Evolutionary conservation across 2,888 invertebrate species (phyloP).

Genomic region (Melinaea marsaeus): DNA sequence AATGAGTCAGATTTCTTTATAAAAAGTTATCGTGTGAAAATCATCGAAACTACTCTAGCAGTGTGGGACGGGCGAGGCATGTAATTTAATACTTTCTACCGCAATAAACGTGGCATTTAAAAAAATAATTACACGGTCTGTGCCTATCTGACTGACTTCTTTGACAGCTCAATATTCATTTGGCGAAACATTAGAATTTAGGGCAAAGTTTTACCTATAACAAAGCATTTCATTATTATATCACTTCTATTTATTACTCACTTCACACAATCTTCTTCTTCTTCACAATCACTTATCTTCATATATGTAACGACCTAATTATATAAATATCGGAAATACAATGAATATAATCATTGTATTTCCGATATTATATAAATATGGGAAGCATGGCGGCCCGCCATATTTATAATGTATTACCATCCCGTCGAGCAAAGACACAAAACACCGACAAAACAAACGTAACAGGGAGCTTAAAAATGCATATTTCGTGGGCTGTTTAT

Average conservation of each 20-base stretch:
- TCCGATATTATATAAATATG: no score
- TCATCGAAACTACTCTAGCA: conserved; percentile 43
- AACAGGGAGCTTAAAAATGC: conserved; percentile 45
- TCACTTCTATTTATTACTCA: not conserved
- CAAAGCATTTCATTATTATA: conserved; percentile 2
- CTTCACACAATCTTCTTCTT: no score
- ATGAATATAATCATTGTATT: no score
- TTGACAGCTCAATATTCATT: conserved; percentile 68
- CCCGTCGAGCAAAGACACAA: conserved; percentile 14
- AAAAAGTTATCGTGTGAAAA: conserved; percentile 65
- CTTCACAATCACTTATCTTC: no score
- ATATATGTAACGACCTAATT: no score
- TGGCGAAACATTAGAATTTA: conserved; percentile 46
- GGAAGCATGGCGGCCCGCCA: no score
- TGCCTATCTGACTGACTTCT: conserved; percentile 55
- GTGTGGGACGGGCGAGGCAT: conserved; percentile 51
- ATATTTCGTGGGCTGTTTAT: conserved; percentile 63
- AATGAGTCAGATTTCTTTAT: conserved; percentile 50
- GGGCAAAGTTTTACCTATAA: conserved; percentile 5
- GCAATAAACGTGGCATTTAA: conserved; percentile 53
- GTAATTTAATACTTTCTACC: conserved; percentile 70
- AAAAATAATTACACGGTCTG: conserved; percentile 63
- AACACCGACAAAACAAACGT: conserved; percentile 34
- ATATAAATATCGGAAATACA: no score
- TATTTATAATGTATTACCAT: no score